Conservation (phyloP, 2,888 invertebrate species). For the Acanthosepion lycidas region DNA sequence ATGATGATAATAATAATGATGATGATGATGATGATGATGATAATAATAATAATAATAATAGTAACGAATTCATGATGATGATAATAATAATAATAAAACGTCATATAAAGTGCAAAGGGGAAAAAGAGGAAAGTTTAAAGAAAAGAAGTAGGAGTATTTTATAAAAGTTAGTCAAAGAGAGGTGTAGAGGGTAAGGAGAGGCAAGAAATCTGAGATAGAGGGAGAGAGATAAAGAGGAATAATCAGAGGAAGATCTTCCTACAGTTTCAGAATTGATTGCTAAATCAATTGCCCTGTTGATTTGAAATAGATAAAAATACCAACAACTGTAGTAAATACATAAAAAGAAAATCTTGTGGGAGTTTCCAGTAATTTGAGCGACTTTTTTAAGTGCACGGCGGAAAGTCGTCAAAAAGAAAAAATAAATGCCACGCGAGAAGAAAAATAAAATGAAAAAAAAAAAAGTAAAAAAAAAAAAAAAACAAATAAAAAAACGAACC, state of each 20-base stretch:
- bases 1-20: too few relatives aligned
- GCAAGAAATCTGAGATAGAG: background rate
- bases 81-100: too few relatives aligned
- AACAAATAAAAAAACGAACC: too few relatives aligned
- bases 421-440: background rate
- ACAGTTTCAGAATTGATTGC: background rate
- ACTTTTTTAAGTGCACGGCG: background rate
- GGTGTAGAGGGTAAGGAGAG: background rate
- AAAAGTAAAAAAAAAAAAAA: background rate
- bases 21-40: too few relatives aligned
- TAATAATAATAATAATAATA: too few relatives aligned
- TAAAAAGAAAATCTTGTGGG: background rate
- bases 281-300: background rate
- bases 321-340: background rate
- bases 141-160: background rate
- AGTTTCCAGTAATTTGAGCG: background rate
- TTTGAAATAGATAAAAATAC: background rate
- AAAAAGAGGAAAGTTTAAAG: background rate
- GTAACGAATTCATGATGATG: too few relatives aligned
- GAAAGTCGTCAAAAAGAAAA: background rate
- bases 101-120: background rate
- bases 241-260: background rate
- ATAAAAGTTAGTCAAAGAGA: background rate
- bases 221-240: background rate
- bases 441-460: background rate